Evolutionary conservation across 2,888 invertebrate genomes (phyloP).

Genomic region (Amphipoea oculea): DNA sequence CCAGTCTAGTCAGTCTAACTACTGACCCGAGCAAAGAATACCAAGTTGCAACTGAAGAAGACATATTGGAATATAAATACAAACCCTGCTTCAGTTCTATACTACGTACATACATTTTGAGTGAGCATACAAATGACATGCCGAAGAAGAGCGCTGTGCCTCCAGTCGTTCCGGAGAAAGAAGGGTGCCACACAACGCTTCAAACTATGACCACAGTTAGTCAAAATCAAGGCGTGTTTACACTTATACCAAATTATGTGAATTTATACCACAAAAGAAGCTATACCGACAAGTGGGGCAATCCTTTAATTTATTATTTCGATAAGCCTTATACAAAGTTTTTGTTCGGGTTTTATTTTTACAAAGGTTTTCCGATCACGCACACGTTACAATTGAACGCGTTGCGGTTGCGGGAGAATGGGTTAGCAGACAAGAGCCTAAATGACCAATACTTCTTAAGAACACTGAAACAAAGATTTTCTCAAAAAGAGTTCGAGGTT

Average conservation of each 20-base stretch:
- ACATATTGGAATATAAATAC: conserved; percentile 67
- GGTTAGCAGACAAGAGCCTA: conserved; percentile 49
- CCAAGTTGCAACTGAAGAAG: conserved; percentile 73
- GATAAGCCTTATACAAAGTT: conserved; percentile 40
- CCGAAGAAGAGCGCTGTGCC: not conserved
- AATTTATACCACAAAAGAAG: conserved; percentile 45
- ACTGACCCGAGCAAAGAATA: conserved; percentile 70
- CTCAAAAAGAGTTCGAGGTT: conserved; percentile 43
- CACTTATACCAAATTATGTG: conserved; percentile 47
- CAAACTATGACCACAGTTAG: conserved; percentile 44
- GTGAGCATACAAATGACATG: conserved; percentile 25
- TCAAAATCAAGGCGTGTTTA: conserved; percentile 31
- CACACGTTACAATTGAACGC: conserved; percentile 23
- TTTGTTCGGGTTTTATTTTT: conserved; percentile 47
- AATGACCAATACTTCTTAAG: conserved; percentile 40
- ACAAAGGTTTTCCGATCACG: conserved; percentile 61
- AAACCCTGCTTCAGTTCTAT: conserved; percentile 75
- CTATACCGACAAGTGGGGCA: conserved; percentile 57
- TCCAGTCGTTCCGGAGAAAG: not conserved
- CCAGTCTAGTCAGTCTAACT: conserved; percentile 73
- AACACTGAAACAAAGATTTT: conserved; percentile 43
- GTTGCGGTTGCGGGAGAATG: conserved; percentile 53
- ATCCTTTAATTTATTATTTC: conserved; percentile 45
- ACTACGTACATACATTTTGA: conserved; percentile 56
- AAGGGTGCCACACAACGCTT: conserved; percentile 52